Conservation (phyloP, 2,888 invertebrate species). For the Oscheius sp. region DNA sequence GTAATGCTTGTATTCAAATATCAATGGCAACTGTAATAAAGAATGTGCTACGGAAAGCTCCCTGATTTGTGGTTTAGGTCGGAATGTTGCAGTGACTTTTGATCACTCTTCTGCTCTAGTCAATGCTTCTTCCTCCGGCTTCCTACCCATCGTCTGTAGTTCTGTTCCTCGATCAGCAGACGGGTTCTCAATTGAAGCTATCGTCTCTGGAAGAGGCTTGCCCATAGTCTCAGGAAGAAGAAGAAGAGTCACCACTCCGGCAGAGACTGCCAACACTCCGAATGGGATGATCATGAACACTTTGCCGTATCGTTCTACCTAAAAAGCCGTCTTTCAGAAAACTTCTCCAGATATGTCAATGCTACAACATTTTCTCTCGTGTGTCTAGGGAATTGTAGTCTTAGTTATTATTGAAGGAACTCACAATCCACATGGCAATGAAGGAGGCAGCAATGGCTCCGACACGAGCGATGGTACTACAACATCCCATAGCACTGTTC, state of each 20-base stretch:
- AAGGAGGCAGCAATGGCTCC: constrained; percentile 89
- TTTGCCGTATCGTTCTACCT: constrained; percentile 65
- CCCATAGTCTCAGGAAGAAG: constrained; percentile 72
- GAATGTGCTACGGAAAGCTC: not conserved
- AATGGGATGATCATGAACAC: constrained; percentile 71
- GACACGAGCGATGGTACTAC: constrained; percentile 86
- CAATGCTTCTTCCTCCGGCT: constrained; percentile 11
- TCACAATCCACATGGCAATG: constrained; percentile 78
- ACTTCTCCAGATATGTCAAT: not conserved
- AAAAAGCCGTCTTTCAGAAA: constrained; percentile 24
- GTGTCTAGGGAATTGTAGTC: too few species aligned
- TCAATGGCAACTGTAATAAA: not conserved
- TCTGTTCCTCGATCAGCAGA: constrained; percentile 93
- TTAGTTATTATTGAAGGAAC: constrained; percentile 10
- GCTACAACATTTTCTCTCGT: not conserved
- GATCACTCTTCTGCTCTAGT: not conserved
- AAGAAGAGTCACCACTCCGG: constrained; percentile 62
- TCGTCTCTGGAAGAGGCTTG: constrained; percentile 66
- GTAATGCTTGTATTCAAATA: constrained; percentile 2
- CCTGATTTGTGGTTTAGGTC: not conserved
- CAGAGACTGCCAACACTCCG: constrained; percentile 61
- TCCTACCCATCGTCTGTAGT: constrained; percentile 74
- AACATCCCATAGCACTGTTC: constrained; percentile 86
- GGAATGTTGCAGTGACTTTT: not conserved
- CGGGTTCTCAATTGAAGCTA: constrained; percentile 65